Conservation (phyloP, 2,797 vertebrate species). For the Gallinago stenura region DNA sequence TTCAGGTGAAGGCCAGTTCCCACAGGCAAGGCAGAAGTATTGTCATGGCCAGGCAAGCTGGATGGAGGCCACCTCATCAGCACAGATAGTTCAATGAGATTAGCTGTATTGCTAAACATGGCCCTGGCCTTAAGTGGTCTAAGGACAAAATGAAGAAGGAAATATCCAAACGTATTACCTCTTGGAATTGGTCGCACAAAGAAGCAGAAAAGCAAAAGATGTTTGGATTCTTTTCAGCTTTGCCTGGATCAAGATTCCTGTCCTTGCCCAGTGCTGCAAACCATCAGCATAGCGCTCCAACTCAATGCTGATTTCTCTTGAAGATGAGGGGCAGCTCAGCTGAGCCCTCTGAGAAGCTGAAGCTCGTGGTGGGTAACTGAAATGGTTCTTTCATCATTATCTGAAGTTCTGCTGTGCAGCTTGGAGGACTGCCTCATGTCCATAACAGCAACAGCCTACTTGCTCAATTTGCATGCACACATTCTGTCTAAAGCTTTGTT, state of each 20-base stretch:
- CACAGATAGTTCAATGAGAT: fast-evolving
- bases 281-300: fast-evolving
- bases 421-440: neutral
- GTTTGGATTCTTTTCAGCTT: neutral
- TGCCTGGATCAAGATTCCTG: fast-evolving
- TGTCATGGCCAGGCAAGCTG: neutral
- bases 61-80: neutral
- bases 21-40: neutral
- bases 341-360: neutral
- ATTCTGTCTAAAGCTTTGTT: neutral
- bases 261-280: fast-evolving
- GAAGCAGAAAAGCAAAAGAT: neutral
- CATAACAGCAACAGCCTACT: neutral
- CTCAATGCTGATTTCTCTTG: neutral
- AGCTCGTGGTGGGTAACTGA: neutral
- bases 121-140: neutral
- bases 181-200: fast-evolving
- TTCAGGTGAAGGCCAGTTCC: neutral
- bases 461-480: neutral
- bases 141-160: neutral
- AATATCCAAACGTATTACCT: neutral
- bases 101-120: neutral
- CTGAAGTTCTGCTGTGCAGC: neutral
- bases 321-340: neutral
- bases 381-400: neutral